These are phyloP conservation scores for Lycocorax pyrrhopterus DNA, from an alignment of 2,113 vertebrate genomes.

Conservation along the genomic window DNA sequence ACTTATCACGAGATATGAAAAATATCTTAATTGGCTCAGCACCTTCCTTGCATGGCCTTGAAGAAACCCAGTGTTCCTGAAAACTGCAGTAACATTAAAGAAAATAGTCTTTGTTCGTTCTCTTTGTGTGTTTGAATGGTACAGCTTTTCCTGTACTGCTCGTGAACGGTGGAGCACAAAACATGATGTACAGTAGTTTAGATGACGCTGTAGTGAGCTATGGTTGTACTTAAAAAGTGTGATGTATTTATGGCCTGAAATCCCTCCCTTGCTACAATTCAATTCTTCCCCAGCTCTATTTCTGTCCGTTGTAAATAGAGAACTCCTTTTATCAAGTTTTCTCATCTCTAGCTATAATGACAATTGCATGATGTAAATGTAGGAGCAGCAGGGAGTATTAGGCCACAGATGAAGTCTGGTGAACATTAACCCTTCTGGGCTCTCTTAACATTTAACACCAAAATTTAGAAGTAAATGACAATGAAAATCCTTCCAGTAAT, in stretches of 20 bases:
- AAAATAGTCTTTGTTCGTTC: slow-evolving; percentile 1
- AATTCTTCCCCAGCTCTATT: slow-evolving; percentile 1
- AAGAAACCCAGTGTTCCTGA: slow-evolving; percentile 19
- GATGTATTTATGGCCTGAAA: slow-evolving; percentile 21
- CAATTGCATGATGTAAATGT: slow-evolving; percentile 17
- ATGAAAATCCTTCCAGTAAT: neutral
- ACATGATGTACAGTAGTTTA: neutral
- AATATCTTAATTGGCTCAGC: slow-evolving; percentile 54
- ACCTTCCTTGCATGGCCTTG: slow-evolving; percentile 28
- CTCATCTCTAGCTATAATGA: slow-evolving; percentile 4
- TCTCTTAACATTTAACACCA: neutral
- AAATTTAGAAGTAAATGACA: neutral
- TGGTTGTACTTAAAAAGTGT: neutral
- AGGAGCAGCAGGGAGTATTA: neutral
- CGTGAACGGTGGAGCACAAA: neutral
- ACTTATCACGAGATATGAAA: slow-evolving; percentile 23
- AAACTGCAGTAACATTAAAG: slow-evolving; percentile 8
- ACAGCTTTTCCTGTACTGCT: neutral
- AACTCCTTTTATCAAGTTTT: slow-evolving; percentile 27
- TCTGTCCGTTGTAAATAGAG: slow-evolving; percentile 1
- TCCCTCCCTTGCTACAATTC: neutral
- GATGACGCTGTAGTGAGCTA: neutral
- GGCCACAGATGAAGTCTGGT: neutral
- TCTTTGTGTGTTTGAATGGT: neutral
- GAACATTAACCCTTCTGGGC: slow-evolving; percentile 32